phyloP scores from a whole-genome alignment of 1,140 invertebrate genomes.

The Condylostylus longicornis region DNA sequence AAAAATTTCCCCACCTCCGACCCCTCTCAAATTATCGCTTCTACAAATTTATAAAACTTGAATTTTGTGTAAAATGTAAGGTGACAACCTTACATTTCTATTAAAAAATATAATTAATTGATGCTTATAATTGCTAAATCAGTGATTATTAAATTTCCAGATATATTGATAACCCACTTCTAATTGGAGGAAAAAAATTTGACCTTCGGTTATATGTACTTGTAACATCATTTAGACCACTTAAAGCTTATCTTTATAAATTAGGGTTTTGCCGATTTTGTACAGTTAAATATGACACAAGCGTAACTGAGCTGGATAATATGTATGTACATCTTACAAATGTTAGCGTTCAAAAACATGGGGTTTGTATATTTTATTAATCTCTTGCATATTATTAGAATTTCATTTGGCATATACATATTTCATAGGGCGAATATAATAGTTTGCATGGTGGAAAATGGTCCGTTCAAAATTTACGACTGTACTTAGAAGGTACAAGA shows the following conservation, averaged over 20 bases:
- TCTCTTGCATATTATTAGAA: background rate
- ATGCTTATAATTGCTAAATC: too few species aligned
- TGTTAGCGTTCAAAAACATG: conserved; percentile 66
- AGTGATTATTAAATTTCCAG: too few species aligned
- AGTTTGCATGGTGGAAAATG: conserved; percentile 88
- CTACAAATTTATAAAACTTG: too few species aligned
- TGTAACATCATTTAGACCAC: conserved; percentile 64
- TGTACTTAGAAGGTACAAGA: conserved; percentile 80
- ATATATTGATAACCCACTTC: conserved; percentile 71
- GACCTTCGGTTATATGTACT: conserved; percentile 72
- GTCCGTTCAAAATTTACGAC: conserved; percentile 75
- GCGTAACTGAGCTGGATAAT: conserved; percentile 63
- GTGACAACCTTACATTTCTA: too few species aligned
- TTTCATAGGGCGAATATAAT: conserved; percentile 76
- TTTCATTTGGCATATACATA: conserved; percentile 2
- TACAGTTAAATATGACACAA: conserved; percentile 69
- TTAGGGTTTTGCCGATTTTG: conserved; percentile 67
- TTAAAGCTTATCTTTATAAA: conserved; percentile 69
- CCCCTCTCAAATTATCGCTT: too few species aligned
- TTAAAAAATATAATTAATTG: too few species aligned
- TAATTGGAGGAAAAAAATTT: conserved; percentile 79
- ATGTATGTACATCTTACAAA: conserved; percentile 83
- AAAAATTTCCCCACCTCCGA: too few species aligned
- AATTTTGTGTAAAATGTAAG: too few species aligned
- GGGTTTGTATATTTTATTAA: conserved; percentile 39